Base-by-base conservation (phyloP, 2,797 vertebrate genomes). In the Epinephelus awoara region DNA sequence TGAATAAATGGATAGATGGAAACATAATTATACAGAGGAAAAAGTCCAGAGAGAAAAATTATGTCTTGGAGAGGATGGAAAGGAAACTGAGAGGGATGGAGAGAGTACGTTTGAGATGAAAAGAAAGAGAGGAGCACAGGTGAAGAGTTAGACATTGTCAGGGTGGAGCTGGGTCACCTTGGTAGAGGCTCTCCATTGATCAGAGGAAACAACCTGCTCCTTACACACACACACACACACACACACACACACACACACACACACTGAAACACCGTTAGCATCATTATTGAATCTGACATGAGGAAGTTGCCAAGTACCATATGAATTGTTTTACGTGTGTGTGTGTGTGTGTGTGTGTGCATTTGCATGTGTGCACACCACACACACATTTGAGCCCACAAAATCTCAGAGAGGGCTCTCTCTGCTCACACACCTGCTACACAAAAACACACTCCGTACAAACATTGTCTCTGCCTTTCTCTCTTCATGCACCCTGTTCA, bases 281-380 rank as follows among this genome's bases (percentile, higher is more conserved):
- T 95, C 92, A 94, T 95, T 95, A 96, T 95, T 96, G 93, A 96
- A 96, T 96, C 94, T 95, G 94, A 95, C 94, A 96, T 94, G 93
- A 94, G 92, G 93, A 95, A 95, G 95, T 95, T 94, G 94, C 91
- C 17, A 34, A 59, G 21, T 59, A 40, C n/a, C 40, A n/a, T 38
- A 44, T 29, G 34, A 79, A 69, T 61, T 75, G 27, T 75, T 74
- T 21, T 64, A 46, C 46, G 9, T 27, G 44, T 71, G 66, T 47
- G 52, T 18, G 27, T 0, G 13, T 47, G 52, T 18, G n/a, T n/a
- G n/a, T 62, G 51, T 47, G 52, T 18, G 27, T 0, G 13, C 18
- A 54, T 73, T 19, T 67, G 69, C 44, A 15, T 56, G 56, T 56
- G 77, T 13, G 2, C 59, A 27, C 29, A 8, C 4, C 65, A 13